Evolutionary conservation across 2,888 invertebrate species (phyloP).

Genomic region (Troilus luridus): DNA sequence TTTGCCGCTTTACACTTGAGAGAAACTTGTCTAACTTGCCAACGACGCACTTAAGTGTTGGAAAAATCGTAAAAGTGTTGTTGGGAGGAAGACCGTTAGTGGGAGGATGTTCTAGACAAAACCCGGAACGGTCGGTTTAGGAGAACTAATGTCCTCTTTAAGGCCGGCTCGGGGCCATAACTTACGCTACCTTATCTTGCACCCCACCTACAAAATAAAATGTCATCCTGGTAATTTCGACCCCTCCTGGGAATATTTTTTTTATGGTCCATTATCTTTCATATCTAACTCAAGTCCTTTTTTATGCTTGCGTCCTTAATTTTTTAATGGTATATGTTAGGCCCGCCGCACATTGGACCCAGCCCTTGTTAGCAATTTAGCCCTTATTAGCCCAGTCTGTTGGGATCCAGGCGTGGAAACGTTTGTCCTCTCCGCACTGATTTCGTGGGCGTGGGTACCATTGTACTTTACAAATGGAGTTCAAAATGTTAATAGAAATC

Average conservation of each 20-base stretch:
- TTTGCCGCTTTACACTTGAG: background rate
- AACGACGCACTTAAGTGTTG: background rate
- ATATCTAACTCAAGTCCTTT: too few species aligned
- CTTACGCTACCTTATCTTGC: background rate
- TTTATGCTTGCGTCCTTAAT: too few species aligned
- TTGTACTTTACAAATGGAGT: too few species aligned
- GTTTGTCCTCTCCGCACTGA: too few species aligned
- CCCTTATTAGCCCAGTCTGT: too few species aligned
- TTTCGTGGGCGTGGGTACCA: too few species aligned
- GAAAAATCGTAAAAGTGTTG: background rate
- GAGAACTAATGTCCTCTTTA: background rate
- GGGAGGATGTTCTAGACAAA: background rate
- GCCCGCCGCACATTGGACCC: too few species aligned
- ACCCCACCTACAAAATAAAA: background rate
- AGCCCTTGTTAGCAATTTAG: too few species aligned
- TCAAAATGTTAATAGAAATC: too few species aligned
- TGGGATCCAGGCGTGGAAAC: too few species aligned
- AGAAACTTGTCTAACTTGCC: background rate
- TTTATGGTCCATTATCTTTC: background rate
- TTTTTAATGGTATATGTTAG: too few species aligned
- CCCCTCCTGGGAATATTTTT: constrained; percentile 1
- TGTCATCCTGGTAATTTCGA: background rate
- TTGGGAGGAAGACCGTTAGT: background rate
- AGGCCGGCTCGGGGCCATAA: background rate
- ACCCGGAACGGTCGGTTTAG: background rate